Conservation (phyloP, 2,797 vertebrate species). For the Xerus rutilus region DNA sequence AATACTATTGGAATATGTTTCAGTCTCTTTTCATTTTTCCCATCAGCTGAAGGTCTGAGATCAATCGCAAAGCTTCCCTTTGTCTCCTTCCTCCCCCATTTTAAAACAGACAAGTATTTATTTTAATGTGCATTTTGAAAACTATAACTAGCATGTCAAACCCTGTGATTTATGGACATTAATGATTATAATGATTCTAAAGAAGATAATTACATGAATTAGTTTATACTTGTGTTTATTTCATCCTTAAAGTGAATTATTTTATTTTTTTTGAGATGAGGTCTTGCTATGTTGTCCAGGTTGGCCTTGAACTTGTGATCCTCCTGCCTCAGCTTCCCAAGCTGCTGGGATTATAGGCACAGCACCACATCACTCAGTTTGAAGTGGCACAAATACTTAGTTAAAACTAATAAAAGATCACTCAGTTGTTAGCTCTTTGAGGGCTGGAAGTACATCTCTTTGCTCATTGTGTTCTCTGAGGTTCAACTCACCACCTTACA, state of each 20-base stretch:
- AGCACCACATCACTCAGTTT: no score
- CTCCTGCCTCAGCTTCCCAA: no score
- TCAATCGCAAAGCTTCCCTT: background rate
- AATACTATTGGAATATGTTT: background rate
- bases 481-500: background rate
- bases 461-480: background rate
- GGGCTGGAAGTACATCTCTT: background rate
- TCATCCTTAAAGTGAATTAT: background rate
- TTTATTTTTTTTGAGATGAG: no score
- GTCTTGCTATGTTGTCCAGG: no score
- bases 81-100: background rate
- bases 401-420: conserved; percentile 42
- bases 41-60: background rate
- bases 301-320: no score
- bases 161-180: background rate
- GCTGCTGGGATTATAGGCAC: no score
- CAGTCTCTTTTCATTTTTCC: background rate
- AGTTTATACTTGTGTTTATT: background rate
- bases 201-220: background rate
- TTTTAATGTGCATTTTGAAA: conserved; percentile 37
- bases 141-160: conserved; percentile 30
- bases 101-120: conserved; percentile 18
- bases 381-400: background rate
- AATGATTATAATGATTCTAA: conserved; percentile 45
- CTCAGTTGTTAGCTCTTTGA: background rate